A percentile compares a stretch with the other conserved stretches of the same genome.
phyloP scores from a whole-genome alignment of 2,113 vertebrate genomes.

The Xiphorhynchus elegans region DNA sequence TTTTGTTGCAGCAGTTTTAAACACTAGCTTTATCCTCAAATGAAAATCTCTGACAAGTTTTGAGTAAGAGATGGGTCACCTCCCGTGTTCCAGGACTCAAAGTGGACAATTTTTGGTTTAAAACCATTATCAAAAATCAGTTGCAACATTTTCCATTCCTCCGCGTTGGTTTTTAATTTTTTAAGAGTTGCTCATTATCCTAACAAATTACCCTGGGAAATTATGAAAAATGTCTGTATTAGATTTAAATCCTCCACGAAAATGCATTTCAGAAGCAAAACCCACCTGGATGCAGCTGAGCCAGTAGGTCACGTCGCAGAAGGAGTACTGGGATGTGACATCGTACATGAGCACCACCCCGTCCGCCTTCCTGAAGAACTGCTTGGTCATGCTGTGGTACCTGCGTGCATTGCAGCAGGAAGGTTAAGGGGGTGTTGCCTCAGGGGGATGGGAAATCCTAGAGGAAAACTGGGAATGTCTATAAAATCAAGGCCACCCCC shows the following conservation, averaged over 20 bases:
- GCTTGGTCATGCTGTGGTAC: conserved; percentile 89
- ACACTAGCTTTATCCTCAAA: background rate
- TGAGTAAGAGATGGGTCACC: background rate
- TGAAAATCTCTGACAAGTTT: background rate
- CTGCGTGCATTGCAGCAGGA: conserved; percentile 32
- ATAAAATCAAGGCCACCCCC: background rate
- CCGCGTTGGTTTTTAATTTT: background rate
- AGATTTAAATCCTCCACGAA: background rate
- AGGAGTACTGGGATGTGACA: conserved; percentile 82
- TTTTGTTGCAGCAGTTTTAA: background rate
- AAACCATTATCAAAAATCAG: background rate
- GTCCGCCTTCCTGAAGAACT: conserved; percentile 88
- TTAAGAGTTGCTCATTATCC: background rate
- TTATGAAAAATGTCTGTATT: background rate
- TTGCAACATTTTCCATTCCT: background rate
- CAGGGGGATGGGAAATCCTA: background rate
- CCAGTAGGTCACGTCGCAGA: conserved; percentile 85
- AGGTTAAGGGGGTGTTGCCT: background rate
- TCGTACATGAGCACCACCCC: conserved; percentile 95
- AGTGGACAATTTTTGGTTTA: background rate
- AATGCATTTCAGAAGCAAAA: background rate
- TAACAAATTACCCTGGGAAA: background rate
- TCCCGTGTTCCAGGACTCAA: background rate
- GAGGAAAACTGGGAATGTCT: background rate
- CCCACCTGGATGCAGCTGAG: conserved; percentile 85